Conservation (phyloP, 2,797 vertebrate genomes). For the Ciconia nigra region DNA sequence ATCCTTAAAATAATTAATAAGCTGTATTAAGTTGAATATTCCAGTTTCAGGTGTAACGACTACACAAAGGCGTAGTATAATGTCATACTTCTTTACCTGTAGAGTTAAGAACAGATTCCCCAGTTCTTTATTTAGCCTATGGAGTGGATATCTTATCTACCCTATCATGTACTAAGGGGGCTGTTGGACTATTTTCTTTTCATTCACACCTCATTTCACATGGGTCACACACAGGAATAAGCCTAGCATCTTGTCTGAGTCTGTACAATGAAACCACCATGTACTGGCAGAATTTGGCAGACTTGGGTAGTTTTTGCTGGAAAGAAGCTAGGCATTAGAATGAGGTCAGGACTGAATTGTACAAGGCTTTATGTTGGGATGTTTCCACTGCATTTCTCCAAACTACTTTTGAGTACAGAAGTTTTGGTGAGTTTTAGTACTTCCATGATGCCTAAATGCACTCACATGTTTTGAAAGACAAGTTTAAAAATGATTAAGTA, state of each 20-base stretch:
- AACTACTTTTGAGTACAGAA: not conserved
- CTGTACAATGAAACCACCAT: not conserved
- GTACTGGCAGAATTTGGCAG: not conserved
- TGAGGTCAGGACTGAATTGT: not conserved
- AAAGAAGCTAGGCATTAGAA: not conserved
- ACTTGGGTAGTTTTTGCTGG: not conserved
- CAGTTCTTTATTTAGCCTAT: not conserved
- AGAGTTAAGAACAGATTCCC: not conserved
- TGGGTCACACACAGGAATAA: not conserved
- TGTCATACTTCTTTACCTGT: not conserved
- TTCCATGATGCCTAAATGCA: not conserved
- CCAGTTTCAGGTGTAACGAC: not conserved
- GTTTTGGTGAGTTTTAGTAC: not conserved
- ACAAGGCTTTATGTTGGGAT: not conserved
- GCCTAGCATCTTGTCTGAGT: not conserved
- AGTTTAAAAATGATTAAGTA: not conserved
- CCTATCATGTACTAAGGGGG: accelerated
- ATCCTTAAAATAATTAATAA: not conserved
- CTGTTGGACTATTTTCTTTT: not conserved
- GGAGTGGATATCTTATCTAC: accelerated
- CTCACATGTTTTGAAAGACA: not conserved
- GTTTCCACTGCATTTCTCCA: not conserved
- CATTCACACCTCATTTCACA: not conserved
- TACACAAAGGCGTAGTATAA: not conserved
- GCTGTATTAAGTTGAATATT: not conserved